phyloP scores from a whole-genome alignment of 2,888 invertebrate species.

The Euspilapteryx auroguttella region DNA sequence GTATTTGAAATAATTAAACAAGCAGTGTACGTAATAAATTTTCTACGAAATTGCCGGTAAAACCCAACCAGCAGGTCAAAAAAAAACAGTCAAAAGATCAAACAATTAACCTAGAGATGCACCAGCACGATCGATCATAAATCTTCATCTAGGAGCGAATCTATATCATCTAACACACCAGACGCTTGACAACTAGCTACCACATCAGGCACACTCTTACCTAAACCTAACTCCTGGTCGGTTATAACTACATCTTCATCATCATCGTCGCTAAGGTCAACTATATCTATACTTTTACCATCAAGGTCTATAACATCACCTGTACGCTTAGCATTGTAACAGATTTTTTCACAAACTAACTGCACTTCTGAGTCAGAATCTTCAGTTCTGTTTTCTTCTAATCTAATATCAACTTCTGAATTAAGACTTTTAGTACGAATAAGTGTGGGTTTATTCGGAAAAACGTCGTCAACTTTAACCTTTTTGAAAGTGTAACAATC shows the following conservation, averaged over 20 bases:
- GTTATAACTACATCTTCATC: constrained; percentile 21
- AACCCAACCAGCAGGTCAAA: too few relatives aligned
- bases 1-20: too few relatives aligned
- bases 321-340: constrained; percentile 15
- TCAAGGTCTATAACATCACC: constrained; percentile 36
- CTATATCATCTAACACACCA: constrained; percentile 23
- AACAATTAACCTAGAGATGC: constrained; percentile 1
- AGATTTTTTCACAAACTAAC: constrained; percentile 30
- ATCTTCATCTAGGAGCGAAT: constrained; percentile 26
- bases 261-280: constrained; percentile 41
- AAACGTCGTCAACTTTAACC: constrained; percentile 26
- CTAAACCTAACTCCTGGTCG: constrained; percentile 25
- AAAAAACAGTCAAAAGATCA: constrained; percentile 1
- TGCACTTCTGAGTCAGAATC: constrained; percentile 46
- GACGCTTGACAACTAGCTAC: constrained; percentile 35
- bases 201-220: constrained; percentile 42
- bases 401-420: constrained; percentile 9
- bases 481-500: constrained; percentile 43
- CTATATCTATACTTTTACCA: constrained; percentile 22
- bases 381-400: constrained; percentile 16
- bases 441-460: constrained; percentile 30
- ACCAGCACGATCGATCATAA: constrained; percentile 21
- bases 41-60: too few relatives aligned
- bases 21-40: too few relatives aligned
- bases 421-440: constrained; percentile 31